Evolutionary conservation across 2,888 invertebrate genomes (phyloP).

Genomic region (Euzophera pinguis): DNA sequence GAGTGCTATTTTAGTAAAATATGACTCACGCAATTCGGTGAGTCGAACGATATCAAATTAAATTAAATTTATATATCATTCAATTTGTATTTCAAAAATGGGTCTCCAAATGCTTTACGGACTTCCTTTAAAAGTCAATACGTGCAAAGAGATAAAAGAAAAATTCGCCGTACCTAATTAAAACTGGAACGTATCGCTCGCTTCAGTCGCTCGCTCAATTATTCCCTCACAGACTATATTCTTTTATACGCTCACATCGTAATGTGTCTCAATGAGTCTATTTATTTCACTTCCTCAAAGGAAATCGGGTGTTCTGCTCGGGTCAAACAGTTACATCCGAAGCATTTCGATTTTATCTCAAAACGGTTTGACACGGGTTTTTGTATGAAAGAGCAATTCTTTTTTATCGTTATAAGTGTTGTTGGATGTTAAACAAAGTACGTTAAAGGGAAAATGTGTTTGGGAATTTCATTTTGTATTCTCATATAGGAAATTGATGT

Average conservation of each 20-base stretch:
- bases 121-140: too few relatives aligned
- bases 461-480: too few relatives aligned
- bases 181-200: neutral
- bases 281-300: slow-evolving; percentile 23
- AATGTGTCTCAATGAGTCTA: slow-evolving; percentile 24
- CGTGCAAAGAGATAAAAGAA: neutral
- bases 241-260: slow-evolving; percentile 25
- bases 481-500: too few relatives aligned
- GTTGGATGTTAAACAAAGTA: too few relatives aligned
- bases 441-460: too few relatives aligned
- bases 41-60: too few relatives aligned
- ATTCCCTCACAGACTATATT: slow-evolving; percentile 14
- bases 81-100: too few relatives aligned
- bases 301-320: slow-evolving; percentile 21
- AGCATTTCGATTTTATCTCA: slow-evolving; percentile 6
- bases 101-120: too few relatives aligned
- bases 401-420: neutral
- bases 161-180: neutral
- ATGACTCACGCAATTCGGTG: too few relatives aligned
- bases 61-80: too few relatives aligned
- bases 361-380: slow-evolving; percentile 14
- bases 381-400: slow-evolving; percentile 1
- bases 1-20: too few relatives aligned
- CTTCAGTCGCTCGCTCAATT: neutral
- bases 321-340: slow-evolving; percentile 12